Conservation (phyloP, 2,113 vertebrate species). For the Sinocyclocheilus grahami region DNA sequence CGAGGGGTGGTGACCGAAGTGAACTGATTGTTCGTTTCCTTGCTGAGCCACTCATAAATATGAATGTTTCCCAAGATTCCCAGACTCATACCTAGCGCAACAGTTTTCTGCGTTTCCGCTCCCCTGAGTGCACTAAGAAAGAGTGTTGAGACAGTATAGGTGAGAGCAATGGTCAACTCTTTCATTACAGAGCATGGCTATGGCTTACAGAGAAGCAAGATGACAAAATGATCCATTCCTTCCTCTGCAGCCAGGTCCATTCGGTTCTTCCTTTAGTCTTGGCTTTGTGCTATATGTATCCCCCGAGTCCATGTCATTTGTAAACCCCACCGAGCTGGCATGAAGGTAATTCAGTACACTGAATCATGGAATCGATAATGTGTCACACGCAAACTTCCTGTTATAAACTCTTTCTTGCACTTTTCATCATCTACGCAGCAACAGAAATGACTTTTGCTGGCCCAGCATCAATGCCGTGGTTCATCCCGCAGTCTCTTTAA, state of each 20-base stretch:
- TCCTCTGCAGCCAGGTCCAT: conserved; percentile 33
- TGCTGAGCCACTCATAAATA: conserved; percentile 30
- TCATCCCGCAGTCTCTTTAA: conserved; percentile 37
- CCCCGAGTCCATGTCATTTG: conserved; percentile 48
- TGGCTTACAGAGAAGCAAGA: conserved; percentile 40
- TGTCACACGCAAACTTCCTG: conserved; percentile 54
- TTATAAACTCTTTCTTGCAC: conserved; percentile 56
- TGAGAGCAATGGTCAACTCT: conserved; percentile 26
- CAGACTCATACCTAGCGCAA: not conserved
- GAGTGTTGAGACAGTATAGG: conserved; percentile 6
- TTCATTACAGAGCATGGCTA: conserved; percentile 27
- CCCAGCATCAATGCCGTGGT: conserved; percentile 42
- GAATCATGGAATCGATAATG: conserved; percentile 36
- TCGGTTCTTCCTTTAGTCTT: conserved; percentile 40
- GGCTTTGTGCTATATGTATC: conserved; percentile 53
- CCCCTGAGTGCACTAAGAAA: conserved; percentile 15
- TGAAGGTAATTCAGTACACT: conserved; percentile 54
- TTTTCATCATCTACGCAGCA: conserved; percentile 57
- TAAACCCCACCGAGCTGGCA: conserved; percentile 51
- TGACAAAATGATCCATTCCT: conserved; percentile 58
- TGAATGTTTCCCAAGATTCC: not conserved
- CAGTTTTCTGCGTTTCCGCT: not conserved
- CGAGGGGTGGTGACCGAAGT: not conserved
- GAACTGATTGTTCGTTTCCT: not conserved
- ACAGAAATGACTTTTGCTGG: conserved; percentile 61